Evolutionary conservation across 2,113 vertebrate species (phyloP).

Genomic region (Aspidoscelis tigris): DNA sequence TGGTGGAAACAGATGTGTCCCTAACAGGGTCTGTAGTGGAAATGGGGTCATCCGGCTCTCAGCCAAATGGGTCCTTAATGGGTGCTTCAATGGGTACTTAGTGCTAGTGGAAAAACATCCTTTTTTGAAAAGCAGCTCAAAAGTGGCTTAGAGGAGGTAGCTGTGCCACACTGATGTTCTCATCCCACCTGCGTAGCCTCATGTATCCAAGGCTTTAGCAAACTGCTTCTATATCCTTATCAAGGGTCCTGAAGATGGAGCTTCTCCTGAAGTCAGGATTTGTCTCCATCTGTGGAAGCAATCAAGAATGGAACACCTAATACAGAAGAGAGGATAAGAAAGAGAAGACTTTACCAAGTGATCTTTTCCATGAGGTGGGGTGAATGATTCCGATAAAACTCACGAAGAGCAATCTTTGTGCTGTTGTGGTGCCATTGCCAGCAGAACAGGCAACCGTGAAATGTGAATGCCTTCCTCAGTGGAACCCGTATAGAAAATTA

Average conservation of each 20-base stretch:
- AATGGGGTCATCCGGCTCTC: no score
- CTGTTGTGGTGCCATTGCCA: neutral
- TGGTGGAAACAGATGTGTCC: no score
- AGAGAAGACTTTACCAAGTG: neutral
- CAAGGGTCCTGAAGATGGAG: neutral
- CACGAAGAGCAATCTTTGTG: neutral
- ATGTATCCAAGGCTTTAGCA: no score
- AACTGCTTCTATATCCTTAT: no score
- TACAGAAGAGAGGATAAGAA: neutral
- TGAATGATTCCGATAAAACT: conserved; percentile 25
- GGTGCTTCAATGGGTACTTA: no score
- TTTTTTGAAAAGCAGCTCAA: no score
- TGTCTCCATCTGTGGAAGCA: neutral
- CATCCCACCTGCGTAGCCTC: no score
- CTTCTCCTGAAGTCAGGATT: neutral
- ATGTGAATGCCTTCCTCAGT: conserved; percentile 10
- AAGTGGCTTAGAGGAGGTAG: no score
- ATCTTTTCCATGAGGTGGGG: neutral
- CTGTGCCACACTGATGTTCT: no score
- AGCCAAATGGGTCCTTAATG: no score
- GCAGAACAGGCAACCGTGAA: conserved; percentile 35
- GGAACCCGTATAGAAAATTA: conserved; percentile 54
- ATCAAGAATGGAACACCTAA: neutral
- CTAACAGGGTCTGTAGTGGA: no score
- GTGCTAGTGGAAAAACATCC: no score